phyloP scores from a whole-genome alignment of 2,888 invertebrate species.

The Dexiosoma caninum region DNA sequence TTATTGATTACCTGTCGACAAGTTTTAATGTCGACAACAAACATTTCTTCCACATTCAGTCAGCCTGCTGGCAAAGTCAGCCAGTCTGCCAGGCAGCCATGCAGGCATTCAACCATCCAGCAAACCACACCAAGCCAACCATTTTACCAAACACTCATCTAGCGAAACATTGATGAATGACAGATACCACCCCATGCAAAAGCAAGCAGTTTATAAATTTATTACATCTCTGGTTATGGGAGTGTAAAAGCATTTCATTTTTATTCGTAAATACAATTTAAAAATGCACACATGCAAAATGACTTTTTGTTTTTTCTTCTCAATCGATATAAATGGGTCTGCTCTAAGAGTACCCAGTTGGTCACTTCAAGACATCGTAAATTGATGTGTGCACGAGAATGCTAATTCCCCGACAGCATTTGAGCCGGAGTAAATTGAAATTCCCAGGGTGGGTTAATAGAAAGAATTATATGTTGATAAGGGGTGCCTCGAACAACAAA shows the following conservation, averaged over 20 bases:
- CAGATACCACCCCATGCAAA: slow-evolving; percentile 53
- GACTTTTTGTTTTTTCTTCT: too few relatives aligned
- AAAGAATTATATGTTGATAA: too few relatives aligned
- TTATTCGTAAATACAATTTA: slow-evolving; percentile 6
- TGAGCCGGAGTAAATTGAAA: too few relatives aligned
- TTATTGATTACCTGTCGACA: slow-evolving; percentile 66
- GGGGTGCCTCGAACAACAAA: too few relatives aligned
- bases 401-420: too few relatives aligned
- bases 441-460: too few relatives aligned
- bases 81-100: background rate
- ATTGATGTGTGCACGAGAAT: too few relatives aligned
- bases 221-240: background rate
- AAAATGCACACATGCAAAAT: too few relatives aligned
- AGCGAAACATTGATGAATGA: slow-evolving; percentile 59
- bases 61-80: background rate
- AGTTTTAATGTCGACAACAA: slow-evolving; percentile 52
- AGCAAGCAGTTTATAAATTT: slow-evolving; percentile 12
- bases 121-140: slow-evolving; percentile 26
- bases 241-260: background rate
- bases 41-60: slow-evolving; percentile 12
- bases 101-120: slow-evolving; percentile 20
- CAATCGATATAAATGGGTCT: too few relatives aligned
- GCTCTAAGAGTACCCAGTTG: too few relatives aligned
- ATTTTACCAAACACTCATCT: slow-evolving; percentile 27
- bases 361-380: too few relatives aligned